Conservation (phyloP, 2,797 vertebrate genomes). For the Sebastes itinus region DNA sequence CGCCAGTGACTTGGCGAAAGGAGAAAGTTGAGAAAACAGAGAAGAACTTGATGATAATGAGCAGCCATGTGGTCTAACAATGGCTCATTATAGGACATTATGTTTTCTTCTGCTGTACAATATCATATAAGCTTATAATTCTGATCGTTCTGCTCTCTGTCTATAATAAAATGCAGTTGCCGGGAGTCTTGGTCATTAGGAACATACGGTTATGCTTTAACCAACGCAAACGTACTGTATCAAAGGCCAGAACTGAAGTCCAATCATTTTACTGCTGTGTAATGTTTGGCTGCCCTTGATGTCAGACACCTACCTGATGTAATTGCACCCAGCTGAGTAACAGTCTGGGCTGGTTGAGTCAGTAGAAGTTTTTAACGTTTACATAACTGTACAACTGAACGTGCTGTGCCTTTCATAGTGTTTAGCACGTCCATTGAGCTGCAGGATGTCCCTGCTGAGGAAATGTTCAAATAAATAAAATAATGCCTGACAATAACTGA, state of each 20-base stretch:
- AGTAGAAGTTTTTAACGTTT: neutral
- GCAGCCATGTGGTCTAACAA: too few relatives aligned
- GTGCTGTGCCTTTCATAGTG: neutral
- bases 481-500: too few relatives aligned
- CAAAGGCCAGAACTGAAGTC: neutral
- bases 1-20: too few relatives aligned
- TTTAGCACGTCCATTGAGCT: neutral
- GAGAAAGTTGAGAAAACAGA: neutral
- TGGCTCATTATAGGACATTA: neutral
- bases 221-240: neutral
- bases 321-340: neutral
- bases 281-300: neutral
- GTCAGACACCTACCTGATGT: constrained; percentile 5
- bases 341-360: neutral
- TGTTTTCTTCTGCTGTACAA: too few relatives aligned
- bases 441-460: neutral
- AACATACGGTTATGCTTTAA: neutral
- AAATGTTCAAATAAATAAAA: too few relatives aligned
- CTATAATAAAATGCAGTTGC: too few relatives aligned
- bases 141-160: too few relatives aligned
- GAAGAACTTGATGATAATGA: neutral
- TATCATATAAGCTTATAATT: too few relatives aligned
- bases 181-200: neutral
- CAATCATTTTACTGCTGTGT: neutral
- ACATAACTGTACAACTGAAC: neutral